Conservation (phyloP, 2,113 vertebrate species). For the Grallaria varia region DNA sequence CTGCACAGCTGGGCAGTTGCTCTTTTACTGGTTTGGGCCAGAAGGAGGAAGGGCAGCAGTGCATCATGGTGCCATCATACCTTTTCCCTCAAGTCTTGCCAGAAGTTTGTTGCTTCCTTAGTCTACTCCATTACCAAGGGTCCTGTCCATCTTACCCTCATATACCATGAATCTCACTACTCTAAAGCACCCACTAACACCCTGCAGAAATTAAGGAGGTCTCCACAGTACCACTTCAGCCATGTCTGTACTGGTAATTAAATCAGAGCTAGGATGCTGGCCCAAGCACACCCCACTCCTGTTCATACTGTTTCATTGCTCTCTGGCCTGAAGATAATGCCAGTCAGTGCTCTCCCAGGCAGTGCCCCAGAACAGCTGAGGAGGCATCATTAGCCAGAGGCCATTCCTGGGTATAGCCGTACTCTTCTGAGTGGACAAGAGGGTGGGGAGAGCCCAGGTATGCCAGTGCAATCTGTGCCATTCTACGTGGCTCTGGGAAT, state of each 20-base stretch:
- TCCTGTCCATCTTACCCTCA: not conserved
- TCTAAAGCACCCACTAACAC: not conserved
- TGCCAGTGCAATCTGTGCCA: not conserved
- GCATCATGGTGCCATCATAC: not conserved
- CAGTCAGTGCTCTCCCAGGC: not conserved
- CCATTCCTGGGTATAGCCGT: not conserved
- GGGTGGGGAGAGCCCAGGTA: not conserved
- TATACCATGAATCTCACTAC: not conserved
- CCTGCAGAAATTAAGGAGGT: not conserved
- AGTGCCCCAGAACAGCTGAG: not conserved
- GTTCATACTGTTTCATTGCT: not conserved
- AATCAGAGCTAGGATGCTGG: not conserved
- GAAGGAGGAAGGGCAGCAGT: not conserved
- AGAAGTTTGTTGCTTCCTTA: not conserved
- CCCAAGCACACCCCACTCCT: not conserved
- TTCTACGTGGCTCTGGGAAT: not conserved
- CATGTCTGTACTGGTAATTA: not conserved
- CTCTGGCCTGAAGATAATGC: not conserved
- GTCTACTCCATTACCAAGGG: not conserved
- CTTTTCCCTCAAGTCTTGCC: not conserved
- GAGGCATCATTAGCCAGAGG: not conserved
- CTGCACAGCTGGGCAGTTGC: not conserved
- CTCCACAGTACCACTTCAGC: not conserved
- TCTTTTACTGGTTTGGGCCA: not conserved
- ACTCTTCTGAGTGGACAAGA: not conserved